Conservation (phyloP, 2,113 vertebrate genomes). For the Castor canadensis region DNA sequence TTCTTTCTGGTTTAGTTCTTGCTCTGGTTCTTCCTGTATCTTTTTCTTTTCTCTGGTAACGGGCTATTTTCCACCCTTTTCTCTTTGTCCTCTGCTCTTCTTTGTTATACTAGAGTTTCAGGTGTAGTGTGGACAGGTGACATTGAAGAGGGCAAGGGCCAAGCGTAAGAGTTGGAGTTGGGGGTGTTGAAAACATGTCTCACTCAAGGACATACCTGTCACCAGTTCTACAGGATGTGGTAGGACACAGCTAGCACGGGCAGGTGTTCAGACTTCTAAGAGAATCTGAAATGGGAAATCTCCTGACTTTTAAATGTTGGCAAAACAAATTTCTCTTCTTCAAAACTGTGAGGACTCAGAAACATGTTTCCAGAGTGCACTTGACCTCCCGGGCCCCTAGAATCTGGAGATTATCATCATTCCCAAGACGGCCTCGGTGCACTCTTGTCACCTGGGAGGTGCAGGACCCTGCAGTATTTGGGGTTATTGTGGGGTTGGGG, state of each 20-base stretch:
- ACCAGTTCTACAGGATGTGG: not conserved
- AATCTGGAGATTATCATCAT: not conserved
- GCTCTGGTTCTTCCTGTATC: not conserved
- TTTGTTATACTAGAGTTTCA: not conserved
- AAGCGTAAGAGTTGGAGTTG: not conserved
- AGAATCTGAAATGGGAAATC: not conserved
- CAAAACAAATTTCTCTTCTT: not conserved
- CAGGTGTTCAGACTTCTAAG: not conserved
- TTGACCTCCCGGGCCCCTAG: not conserved
- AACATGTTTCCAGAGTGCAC: not conserved
- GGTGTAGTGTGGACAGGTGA: not conserved
- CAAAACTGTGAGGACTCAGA: not conserved
- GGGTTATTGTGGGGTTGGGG: not conserved
- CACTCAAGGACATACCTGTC: not conserved
- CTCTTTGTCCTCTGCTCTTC: not conserved
- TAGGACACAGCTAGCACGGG: accelerated
- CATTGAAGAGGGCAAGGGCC: not conserved
- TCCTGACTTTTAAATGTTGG: not conserved
- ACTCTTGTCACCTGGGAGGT: not conserved
- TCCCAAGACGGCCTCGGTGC: not conserved
- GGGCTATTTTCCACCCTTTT: not conserved
- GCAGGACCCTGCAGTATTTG: accelerated
- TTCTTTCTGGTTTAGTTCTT: not conserved
- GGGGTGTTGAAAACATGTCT: not conserved
- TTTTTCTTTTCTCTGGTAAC: not conserved